A percentile compares a stretch with the other conserved stretches of the same genome.
Evolutionary conservation across 2,888 invertebrate species (phyloP).

Genomic region (Ichneumon xanthorius): DNA sequence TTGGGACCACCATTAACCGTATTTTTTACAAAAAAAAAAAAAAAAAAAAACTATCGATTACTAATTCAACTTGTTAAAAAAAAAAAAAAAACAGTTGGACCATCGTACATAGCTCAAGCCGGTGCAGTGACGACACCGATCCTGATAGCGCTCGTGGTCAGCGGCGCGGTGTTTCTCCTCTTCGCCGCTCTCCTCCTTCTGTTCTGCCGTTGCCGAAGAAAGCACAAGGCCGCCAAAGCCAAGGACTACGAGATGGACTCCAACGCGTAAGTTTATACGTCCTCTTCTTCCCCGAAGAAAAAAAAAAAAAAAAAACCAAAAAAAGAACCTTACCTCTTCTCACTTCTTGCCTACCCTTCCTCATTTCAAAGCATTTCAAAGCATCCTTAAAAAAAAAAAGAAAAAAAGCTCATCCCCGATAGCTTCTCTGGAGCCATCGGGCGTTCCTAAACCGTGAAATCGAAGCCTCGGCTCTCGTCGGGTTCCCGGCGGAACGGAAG

Average conservation of each 20-base stretch:
- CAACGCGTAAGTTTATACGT: slow-evolving; percentile 83
- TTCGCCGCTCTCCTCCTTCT: slow-evolving; percentile 91
- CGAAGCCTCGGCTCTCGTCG: slow-evolving; percentile 71
- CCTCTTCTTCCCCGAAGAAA: too few relatives aligned
- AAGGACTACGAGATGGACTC: slow-evolving; percentile 97
- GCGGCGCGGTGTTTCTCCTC: slow-evolving; percentile 92
- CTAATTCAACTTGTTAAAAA: slow-evolving; percentile 40
- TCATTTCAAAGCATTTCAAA: slow-evolving; percentile 47
- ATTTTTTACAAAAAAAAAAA: too few relatives aligned
- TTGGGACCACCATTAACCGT: too few relatives aligned
- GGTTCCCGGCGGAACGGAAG: slow-evolving; percentile 62
- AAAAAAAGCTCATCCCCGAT: slow-evolving; percentile 28
- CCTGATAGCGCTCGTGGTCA: slow-evolving; percentile 91
- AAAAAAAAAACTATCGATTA: not conserved
- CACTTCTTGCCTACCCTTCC: slow-evolving; percentile 18
- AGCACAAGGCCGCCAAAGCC: slow-evolving; percentile 90
- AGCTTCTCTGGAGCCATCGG: slow-evolving; percentile 67
- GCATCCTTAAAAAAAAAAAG: slow-evolving; percentile 2
- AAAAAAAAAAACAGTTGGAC: slow-evolving; percentile 88
- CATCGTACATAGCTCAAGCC: slow-evolving; percentile 92
- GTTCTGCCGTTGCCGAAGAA: slow-evolving; percentile 94
- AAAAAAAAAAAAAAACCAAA: too few relatives aligned
- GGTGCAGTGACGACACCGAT: slow-evolving; percentile 92
- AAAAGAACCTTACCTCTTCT: not conserved
- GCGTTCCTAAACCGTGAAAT: slow-evolving; percentile 78